These are phyloP conservation scores for Oplegnathus fasciatus DNA, from an alignment of 2,113 vertebrate species.

Conservation along the genomic window DNA sequence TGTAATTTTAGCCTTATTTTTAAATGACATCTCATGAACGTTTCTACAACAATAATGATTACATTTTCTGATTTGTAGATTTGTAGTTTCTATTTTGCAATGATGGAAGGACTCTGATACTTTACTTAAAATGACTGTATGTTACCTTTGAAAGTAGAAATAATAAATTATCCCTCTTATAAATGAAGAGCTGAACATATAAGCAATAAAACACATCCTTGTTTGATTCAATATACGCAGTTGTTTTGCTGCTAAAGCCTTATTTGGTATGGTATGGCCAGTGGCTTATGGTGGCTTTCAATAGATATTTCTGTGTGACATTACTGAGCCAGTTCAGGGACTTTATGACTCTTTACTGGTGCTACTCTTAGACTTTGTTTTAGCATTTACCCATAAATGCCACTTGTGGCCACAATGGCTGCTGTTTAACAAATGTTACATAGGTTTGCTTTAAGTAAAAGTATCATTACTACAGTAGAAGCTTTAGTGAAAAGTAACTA, in stretches of 20 bases:
- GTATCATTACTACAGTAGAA: too few relatives aligned
- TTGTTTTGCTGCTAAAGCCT: neutral
- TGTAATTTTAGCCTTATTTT: slow-evolving; percentile 18
- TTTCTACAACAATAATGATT: neutral
- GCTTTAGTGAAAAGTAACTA: too few relatives aligned
- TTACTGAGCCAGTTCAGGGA: neutral
- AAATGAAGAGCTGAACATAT: neutral
- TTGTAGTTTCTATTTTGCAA: neutral
- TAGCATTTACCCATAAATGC: neutral
- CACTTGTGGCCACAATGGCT: neutral
- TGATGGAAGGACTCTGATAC: neutral
- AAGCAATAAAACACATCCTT: neutral
- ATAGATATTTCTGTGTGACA: neutral
- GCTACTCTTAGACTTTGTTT: neutral
- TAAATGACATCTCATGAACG: neutral
- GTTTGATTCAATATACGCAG: neutral
- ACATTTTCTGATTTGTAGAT: neutral
- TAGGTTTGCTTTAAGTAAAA: too few relatives aligned
- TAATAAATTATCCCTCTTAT: neutral
- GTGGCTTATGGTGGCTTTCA: neutral
- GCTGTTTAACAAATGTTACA: neutral
- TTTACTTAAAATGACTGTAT: neutral
- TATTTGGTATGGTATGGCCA: neutral
- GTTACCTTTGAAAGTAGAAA: neutral
- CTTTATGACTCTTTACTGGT: neutral